Base-by-base conservation (phyloP, 2,113 vertebrate species). In the Dolichallabes microphthalmus region DNA sequence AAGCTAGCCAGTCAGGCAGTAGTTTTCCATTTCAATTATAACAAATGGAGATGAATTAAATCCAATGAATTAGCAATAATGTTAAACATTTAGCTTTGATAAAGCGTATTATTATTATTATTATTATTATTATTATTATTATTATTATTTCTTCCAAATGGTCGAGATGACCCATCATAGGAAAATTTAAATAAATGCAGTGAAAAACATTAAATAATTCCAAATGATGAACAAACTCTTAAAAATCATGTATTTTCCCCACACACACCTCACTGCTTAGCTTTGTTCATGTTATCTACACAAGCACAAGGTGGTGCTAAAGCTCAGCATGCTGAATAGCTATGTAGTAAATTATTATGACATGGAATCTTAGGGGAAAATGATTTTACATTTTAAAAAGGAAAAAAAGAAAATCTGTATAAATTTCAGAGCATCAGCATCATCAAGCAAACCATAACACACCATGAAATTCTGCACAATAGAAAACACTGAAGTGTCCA, bases 221-320 rank as follows among this genome's bases (percentile, higher is more conserved):
- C n/a, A n/a, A n/a, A n/a, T n/a, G n/a, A n/a, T n/a, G n/a, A n/a
- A n/a, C n/a, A 58, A 58, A 6, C 4, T 19, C 61, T 1, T 7
- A 63, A 63, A 63, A 17, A 0, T 8, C 17, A 35, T 17, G 2
- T 30, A 8, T 14, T 66, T 66, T 30, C 12, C 64, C 27, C 14
- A 20, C 66, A 71, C 35, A n/a, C 3, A 14, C 39, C 4, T 52
- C 35, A 45, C 73, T 15, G 39, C 45, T 75, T 5, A 75, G 45
- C 35, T 25, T 50, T 4, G 10, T 25, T 50, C 11, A 27, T 75
- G 52, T 52, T 13, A n/a, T 45, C 25, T 45, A 53, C 39, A 75
- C 25, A n/a, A 64, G 30, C 86, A 80, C 82, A 64, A 27, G 82
- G 50, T 74, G 86, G 86, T 30, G 86, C 82, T 84, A 32, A 30